These are phyloP conservation scores for Neogale vison DNA, from an alignment of 2,113 vertebrate genomes.

Conservation along the genomic window DNA sequence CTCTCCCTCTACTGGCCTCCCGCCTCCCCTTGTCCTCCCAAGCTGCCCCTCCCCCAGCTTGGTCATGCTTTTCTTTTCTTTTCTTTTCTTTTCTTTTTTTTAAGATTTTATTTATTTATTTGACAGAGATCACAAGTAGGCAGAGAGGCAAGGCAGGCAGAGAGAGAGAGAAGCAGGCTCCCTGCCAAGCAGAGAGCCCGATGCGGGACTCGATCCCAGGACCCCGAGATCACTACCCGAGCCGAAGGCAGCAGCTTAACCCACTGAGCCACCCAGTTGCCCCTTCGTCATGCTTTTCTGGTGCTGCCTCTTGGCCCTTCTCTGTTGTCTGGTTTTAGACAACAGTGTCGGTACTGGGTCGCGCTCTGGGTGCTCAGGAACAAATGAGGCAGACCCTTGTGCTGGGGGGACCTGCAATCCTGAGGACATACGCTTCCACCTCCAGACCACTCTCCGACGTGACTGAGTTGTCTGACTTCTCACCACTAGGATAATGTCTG, in stretches of 20 bases:
- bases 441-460: neutral
- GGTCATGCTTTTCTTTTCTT: neutral
- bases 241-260: too few relatives aligned
- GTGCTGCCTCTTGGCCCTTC: neutral
- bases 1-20: neutral
- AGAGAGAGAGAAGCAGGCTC: too few relatives aligned
- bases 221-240: too few relatives aligned
- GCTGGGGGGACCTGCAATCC: neutral
- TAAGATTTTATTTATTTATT: too few relatives aligned
- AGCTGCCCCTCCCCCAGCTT: neutral
- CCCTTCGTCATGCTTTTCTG: neutral
- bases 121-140: too few relatives aligned
- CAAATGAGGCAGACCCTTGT: too few relatives aligned
- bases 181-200: too few relatives aligned
- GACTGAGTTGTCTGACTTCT: neutral
- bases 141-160: too few relatives aligned
- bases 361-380: neutral
- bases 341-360: fast-evolving
- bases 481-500: neutral
- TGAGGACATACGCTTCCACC: neutral
- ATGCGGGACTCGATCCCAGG: too few relatives aligned
- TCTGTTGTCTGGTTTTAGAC: neutral
- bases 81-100: too few relatives aligned
- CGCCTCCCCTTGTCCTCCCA: neutral
- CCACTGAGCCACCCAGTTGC: too few relatives aligned